Evolutionary conservation across 1,140 invertebrate species (phyloP).

Genomic region (Macrobrachium nipponense): DNA sequence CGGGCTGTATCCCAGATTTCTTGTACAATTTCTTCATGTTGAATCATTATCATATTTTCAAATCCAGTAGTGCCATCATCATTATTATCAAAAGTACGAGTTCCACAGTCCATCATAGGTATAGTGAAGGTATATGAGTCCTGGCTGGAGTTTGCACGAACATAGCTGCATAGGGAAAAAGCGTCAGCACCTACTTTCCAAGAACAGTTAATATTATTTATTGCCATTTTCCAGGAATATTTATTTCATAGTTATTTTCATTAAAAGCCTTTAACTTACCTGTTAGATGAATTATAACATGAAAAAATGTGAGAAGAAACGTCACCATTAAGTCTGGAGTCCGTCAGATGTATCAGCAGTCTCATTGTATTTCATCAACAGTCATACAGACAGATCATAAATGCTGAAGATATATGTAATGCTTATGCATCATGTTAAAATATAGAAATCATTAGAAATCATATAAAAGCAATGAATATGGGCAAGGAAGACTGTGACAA

Average conservation of each 20-base stretch:
- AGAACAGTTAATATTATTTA: too few relatives aligned
- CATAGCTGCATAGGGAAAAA: slow-evolving; percentile 62
- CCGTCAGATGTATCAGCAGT: neutral
- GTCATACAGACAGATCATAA: slow-evolving; percentile 23
- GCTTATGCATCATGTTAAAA: neutral
- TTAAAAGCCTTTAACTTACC: slow-evolving; percentile 24
- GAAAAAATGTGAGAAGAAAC: slow-evolving; percentile 40
- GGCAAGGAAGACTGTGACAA: slow-evolving; percentile 55
- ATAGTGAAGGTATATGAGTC: slow-evolving; percentile 71
- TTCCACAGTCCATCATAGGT: slow-evolving; percentile 76
- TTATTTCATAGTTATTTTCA: slow-evolving; percentile 15
- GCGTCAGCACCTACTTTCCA: neutral
- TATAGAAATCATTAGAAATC: neutral
- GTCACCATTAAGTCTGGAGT: slow-evolving; percentile 43
- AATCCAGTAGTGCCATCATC: slow-evolving; percentile 72
- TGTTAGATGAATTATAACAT: slow-evolving; percentile 14
- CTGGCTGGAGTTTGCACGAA: slow-evolving; percentile 52
- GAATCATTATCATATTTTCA: slow-evolving; percentile 64
- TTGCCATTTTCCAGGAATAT: too few relatives aligned
- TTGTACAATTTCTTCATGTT: slow-evolving; percentile 65
- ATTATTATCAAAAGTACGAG: slow-evolving; percentile 69
- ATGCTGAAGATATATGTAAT: slow-evolving; percentile 3
- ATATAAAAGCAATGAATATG: slow-evolving; percentile 32
- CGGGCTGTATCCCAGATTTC: slow-evolving; percentile 74
- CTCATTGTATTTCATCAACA: slow-evolving; percentile 29